Conservation (phyloP, 2,113 vertebrate species). For the Hemibagrus wyckioides region DNA sequence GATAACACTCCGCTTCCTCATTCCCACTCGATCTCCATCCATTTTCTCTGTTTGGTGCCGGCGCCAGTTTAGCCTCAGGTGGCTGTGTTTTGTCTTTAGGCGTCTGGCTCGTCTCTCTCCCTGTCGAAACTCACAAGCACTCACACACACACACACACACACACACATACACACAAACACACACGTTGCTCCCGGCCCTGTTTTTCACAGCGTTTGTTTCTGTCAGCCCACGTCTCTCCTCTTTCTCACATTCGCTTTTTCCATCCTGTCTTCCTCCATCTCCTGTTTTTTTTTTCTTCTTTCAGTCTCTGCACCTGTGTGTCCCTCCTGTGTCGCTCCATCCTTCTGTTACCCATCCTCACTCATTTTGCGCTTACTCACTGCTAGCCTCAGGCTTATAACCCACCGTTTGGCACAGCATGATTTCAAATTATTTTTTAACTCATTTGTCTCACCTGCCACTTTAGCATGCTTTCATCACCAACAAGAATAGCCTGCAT, state of each 20-base stretch:
- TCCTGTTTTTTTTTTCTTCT: slow-evolving; percentile 39
- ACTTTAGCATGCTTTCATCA: slow-evolving; percentile 31
- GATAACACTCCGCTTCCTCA: slow-evolving; percentile 19
- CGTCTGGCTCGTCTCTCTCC: slow-evolving; percentile 54
- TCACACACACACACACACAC: neutral
- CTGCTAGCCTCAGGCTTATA: slow-evolving; percentile 39
- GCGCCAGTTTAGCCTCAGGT: slow-evolving; percentile 55
- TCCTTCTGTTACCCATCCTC: slow-evolving; percentile 23
- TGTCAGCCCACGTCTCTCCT: slow-evolving; percentile 33
- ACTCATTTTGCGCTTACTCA: slow-evolving; percentile 32
- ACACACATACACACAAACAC: slow-evolving; percentile 9
- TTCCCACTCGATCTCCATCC: slow-evolving; percentile 18
- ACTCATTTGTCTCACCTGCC: slow-evolving; percentile 41
- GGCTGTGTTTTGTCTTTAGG: slow-evolving; percentile 61
- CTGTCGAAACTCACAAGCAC: slow-evolving; percentile 13
- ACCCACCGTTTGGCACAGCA: slow-evolving; percentile 10
- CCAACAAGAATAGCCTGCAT: neutral
- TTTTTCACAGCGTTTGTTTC: slow-evolving; percentile 44
- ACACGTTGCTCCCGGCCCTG: slow-evolving; percentile 25
- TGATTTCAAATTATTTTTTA: slow-evolving; percentile 46
- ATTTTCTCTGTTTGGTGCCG: slow-evolving; percentile 26
- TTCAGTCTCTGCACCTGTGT: slow-evolving; percentile 36
- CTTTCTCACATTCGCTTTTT: slow-evolving; percentile 41
- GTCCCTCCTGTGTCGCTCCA: slow-evolving; percentile 37
- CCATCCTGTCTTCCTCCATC: slow-evolving; percentile 46